These are phyloP conservation scores for Zoanthus sociatus DNA, from an alignment of 92 coral and sea anemone species.

Conservation along the genomic window DNA sequence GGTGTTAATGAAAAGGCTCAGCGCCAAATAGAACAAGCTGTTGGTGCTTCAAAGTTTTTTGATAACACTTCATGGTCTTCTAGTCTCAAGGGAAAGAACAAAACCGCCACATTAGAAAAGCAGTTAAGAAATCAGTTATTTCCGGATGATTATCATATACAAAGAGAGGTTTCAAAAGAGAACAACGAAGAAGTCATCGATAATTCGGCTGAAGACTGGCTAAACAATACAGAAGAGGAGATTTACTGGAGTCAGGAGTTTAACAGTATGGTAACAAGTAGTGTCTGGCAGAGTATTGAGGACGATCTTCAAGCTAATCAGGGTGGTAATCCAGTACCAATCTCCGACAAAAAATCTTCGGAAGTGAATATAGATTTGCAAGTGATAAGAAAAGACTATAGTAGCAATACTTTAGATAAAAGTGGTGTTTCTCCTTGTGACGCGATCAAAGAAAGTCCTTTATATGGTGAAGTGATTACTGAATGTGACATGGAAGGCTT, in stretches of 20 bases:
- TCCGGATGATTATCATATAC: neutral
- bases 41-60: slow-evolving; percentile 9
- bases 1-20: neutral
- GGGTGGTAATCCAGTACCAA: neutral
- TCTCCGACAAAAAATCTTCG: neutral
- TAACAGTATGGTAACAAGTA: neutral
- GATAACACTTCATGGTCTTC: neutral
- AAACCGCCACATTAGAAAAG: neutral
- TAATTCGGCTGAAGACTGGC: slow-evolving; percentile 18
- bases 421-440: neutral
- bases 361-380: neutral
- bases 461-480: slow-evolving; percentile 19
- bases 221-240: slow-evolving; percentile 23
- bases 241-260: slow-evolving; percentile 39
- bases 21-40: neutral
- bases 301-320: slow-evolving; percentile 31
- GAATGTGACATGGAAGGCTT: slow-evolving; percentile 21
- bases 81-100: neutral
- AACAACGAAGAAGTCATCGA: slow-evolving; percentile 1
- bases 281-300: slow-evolving; percentile 42
- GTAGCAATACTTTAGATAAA: neutral
- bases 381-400: neutral
- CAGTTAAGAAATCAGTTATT: slow-evolving; percentile 16
- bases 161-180: slow-evolving; percentile 4
- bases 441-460: slow-evolving; percentile 22